Conservation (phyloP, 92 coral and sea anemone genomes). For the Phenganax subtilis region DNA sequence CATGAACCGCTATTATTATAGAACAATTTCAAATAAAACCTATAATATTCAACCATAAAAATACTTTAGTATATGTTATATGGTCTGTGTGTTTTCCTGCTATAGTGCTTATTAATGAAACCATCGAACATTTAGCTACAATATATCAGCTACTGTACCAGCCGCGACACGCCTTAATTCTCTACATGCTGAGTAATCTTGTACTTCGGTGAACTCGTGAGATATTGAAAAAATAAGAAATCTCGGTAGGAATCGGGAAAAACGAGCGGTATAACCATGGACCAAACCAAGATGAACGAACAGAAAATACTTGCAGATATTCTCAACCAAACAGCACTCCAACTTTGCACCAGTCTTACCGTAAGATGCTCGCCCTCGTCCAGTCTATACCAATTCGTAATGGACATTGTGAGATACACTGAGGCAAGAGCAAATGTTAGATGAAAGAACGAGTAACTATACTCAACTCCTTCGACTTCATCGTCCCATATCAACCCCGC, state of each 20-base stretch:
- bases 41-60: too few species aligned
- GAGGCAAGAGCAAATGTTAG: conserved; percentile 73
- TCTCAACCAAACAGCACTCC: conserved; percentile 98
- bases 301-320: conserved; percentile 91
- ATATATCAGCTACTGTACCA: neutral
- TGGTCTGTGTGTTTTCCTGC: too few species aligned
- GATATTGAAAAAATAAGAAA: conserved; percentile 85
- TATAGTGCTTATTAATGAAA: too few species aligned
- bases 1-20: too few species aligned
- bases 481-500: conserved; percentile 56
- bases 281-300: conserved; percentile 92
- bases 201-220: conserved; percentile 39
- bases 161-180: neutral
- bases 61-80: too few species aligned
- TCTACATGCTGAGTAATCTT: neutral
- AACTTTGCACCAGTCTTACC: conserved; percentile 79
- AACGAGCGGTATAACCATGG: conserved; percentile 82
- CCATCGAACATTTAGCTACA: neutral
- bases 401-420: conserved; percentile 82
- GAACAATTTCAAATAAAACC: too few species aligned
- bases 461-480: conserved; percentile 76
- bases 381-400: conserved; percentile 96
- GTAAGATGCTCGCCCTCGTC: conserved; percentile 84
- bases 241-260: conserved; percentile 86
- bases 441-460: conserved; percentile 92